phyloP scores from a whole-genome alignment of 1,140 invertebrate species.

The Wiebesia pumilae region DNA sequence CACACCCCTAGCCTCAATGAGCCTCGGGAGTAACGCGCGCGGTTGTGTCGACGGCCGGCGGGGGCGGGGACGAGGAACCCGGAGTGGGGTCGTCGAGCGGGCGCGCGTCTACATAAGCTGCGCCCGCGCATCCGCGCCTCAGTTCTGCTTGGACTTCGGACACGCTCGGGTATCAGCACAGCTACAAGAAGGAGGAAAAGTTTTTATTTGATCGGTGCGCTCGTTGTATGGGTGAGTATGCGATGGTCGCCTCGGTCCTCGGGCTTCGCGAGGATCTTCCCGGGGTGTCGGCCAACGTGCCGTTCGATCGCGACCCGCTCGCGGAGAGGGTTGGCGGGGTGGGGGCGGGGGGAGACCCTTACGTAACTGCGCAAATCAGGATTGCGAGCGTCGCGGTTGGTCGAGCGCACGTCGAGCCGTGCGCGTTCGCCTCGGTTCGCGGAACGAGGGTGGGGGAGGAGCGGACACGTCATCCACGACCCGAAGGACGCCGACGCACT shows the following conservation, averaged over 20 bases:
- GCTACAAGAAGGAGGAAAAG: slow-evolving; percentile 50
- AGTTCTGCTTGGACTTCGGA: slow-evolving; percentile 69
- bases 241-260: neutral
- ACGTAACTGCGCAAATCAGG: slow-evolving; percentile 8
- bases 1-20: neutral
- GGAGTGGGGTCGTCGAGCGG: neutral
- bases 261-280: neutral
- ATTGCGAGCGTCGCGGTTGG: neutral
- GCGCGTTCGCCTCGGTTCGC: neutral
- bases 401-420: too few relatives aligned
- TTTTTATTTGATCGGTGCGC: slow-evolving; percentile 75
- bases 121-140: slow-evolving; percentile 52
- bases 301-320: neutral
- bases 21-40: neutral
- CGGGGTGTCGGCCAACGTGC: neutral
- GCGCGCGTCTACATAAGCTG: slow-evolving; percentile 58
- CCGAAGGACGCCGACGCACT: slow-evolving; percentile 8
- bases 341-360: neutral
- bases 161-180: slow-evolving; percentile 20
- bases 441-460: neutral
- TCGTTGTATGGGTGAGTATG: slow-evolving; percentile 74
- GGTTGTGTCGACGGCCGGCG: neutral
- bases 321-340: neutral
- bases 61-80: neutral
- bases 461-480: neutral